phyloP scores from a whole-genome alignment of 2,888 invertebrate species.

The Brachypalpus laphriformis region DNA sequence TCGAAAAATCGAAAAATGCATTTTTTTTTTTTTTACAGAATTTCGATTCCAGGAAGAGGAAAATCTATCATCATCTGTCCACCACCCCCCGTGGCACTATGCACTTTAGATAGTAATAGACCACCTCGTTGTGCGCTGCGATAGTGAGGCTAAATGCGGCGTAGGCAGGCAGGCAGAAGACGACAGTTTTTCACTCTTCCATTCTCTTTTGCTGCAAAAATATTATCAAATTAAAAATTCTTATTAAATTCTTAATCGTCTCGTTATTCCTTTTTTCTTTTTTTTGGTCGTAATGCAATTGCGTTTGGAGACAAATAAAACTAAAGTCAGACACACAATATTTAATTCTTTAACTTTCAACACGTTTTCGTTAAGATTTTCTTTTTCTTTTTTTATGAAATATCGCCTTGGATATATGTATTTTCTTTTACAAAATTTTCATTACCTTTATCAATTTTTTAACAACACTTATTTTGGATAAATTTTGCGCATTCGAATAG shows the following conservation, averaged over 20 bases:
- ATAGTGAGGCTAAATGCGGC: background rate
- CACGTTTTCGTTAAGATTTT: conserved; percentile 60
- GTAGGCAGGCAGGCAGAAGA: background rate
- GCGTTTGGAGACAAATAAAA: background rate
- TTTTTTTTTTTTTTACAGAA: background rate
- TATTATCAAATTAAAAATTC: background rate
- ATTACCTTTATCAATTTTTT: conserved; percentile 40
- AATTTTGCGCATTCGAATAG: conserved; percentile 66
- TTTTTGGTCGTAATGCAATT: conserved; percentile 1
- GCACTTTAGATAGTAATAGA: background rate
- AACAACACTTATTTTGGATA: conserved; percentile 68
- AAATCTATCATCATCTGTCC: background rate
- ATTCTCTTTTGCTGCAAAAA: background rate
- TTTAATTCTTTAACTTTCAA: conserved; percentile 37
- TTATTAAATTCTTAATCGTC: background rate
- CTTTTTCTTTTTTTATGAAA: background rate
- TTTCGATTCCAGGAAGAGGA: background rate
- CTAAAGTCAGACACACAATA: background rate
- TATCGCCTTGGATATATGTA: conserved; percentile 30
- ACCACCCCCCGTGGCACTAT: too few species aligned
- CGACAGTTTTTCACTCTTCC: conserved; percentile 54
- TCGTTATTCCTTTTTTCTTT: conserved; percentile 5
- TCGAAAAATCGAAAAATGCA: background rate
- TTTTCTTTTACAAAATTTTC: conserved; percentile 22
- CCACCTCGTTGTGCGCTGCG: background rate